These are phyloP conservation scores for Apamea anceps DNA, from an alignment of 2,888 invertebrate species.

Conservation along the genomic window DNA sequence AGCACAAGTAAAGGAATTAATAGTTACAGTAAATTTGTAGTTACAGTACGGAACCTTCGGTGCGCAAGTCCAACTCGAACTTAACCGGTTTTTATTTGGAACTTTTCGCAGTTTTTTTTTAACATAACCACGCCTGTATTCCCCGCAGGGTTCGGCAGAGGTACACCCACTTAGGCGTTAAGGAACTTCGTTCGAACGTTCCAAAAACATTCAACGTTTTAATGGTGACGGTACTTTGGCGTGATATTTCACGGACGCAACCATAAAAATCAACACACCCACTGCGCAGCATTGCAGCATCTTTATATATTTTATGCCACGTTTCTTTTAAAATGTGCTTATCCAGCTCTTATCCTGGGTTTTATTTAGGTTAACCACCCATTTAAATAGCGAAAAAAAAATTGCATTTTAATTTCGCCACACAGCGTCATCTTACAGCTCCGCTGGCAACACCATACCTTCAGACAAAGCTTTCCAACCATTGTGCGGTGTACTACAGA, in stretches of 20 bases:
- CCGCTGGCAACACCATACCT: slow-evolving; percentile 60
- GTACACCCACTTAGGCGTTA: too few relatives aligned
- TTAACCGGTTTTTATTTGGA: too few relatives aligned
- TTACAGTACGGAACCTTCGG: too few relatives aligned
- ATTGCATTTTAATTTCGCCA: not conserved
- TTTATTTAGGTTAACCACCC: not conserved
- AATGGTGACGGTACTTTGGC: not conserved
- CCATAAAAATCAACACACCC: not conserved
- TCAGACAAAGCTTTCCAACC: slow-evolving; percentile 70
- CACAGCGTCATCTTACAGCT: slow-evolving; percentile 65
- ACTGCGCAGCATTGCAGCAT: not conserved
- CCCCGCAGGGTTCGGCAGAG: too few relatives aligned
- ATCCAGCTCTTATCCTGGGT: not conserved
- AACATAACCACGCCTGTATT: too few relatives aligned
- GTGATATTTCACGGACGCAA: not conserved
- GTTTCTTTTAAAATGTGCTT: too few relatives aligned
- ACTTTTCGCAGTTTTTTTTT: too few relatives aligned
- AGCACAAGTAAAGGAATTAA: too few relatives aligned
- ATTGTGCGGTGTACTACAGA: slow-evolving; percentile 74
- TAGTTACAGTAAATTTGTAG: too few relatives aligned
- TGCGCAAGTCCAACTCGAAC: too few relatives aligned
- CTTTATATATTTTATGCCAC: not conserved
- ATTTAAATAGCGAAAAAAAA: not conserved
- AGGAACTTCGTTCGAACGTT: too few relatives aligned
- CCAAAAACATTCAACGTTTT: not conserved